These are phyloP conservation scores for Cyprinodon brontotheroides DNA, from an alignment of 2,113 vertebrate species.

Conservation along the genomic window DNA sequence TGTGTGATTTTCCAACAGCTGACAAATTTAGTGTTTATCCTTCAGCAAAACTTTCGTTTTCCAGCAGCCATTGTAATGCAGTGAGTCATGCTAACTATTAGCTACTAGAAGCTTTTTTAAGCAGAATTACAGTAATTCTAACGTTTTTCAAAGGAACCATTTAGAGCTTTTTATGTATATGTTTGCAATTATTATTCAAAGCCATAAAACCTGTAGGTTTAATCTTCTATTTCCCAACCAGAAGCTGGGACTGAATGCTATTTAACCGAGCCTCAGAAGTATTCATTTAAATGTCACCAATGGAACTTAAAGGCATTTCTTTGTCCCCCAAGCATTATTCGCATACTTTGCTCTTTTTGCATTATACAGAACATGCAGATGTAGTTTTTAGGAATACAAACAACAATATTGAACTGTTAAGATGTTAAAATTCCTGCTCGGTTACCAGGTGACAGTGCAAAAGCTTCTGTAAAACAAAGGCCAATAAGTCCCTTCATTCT, in stretches of 20 bases:
- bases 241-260: not conserved
- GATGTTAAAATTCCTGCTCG: not conserved
- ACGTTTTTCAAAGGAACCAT: not conserved
- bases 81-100: not conserved
- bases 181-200: not conserved
- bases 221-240: not conserved
- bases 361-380: not conserved
- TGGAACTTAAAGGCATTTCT: not conserved
- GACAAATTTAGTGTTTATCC: not conserved
- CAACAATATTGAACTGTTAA: not conserved
- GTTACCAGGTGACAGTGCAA: not conserved
- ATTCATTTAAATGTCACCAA: not conserved
- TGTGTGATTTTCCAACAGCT: not conserved
- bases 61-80: not conserved
- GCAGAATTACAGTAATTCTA: too few species aligned
- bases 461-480: too few species aligned
- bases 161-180: not conserved
- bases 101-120: not conserved
- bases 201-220: not conserved
- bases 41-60: not conserved
- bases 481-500: too few species aligned
- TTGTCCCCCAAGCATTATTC: not conserved
- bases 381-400: not conserved
- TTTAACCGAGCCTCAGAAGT: not conserved
- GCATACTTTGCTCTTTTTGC: not conserved